A percentile compares a stretch with the other conserved stretches of the same genome.
These are phyloP conservation scores for Corythoichthys intestinalis DNA, from an alignment of 2,113 vertebrate species.

Conservation along the genomic window DNA sequence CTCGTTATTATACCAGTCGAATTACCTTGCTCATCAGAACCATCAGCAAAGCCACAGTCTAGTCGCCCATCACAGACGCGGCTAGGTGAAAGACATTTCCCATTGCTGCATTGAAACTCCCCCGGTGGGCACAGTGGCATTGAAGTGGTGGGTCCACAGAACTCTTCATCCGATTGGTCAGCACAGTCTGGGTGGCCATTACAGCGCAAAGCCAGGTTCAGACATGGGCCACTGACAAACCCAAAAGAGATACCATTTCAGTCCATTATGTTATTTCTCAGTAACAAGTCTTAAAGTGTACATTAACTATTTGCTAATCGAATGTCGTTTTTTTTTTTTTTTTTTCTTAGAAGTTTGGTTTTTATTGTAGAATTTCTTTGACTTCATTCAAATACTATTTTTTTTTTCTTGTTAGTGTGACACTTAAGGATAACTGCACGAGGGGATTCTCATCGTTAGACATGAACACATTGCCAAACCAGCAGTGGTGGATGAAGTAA, in stretches of 20 bases:
- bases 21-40: conserved; percentile 76
- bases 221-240: conserved; percentile 73
- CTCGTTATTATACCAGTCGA: no score
- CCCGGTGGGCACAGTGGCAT: conserved; percentile 53
- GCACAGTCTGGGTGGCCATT: conserved; percentile 79
- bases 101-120: conserved; percentile 76
- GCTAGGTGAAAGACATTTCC: conserved; percentile 66
- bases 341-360: no score
- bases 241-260: background rate
- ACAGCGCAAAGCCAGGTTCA: conserved; percentile 74
- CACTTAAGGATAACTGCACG: no score
- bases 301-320: no score
- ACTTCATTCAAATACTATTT: no score
- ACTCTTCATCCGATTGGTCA: conserved; percentile 80
- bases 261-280: background rate
- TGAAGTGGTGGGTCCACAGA: conserved; percentile 43
- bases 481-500: no score
- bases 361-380: no score
- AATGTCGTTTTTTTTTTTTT: no score
- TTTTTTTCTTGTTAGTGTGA: no score
- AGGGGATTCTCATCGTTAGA: no score
- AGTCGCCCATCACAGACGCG: conserved; percentile 71
- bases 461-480: no score
- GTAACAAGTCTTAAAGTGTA: background rate
- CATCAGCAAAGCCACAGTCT: conserved; percentile 79